phyloP scores from a whole-genome alignment of 2,797 vertebrate species.

The Enteromius radiatus region DNA sequence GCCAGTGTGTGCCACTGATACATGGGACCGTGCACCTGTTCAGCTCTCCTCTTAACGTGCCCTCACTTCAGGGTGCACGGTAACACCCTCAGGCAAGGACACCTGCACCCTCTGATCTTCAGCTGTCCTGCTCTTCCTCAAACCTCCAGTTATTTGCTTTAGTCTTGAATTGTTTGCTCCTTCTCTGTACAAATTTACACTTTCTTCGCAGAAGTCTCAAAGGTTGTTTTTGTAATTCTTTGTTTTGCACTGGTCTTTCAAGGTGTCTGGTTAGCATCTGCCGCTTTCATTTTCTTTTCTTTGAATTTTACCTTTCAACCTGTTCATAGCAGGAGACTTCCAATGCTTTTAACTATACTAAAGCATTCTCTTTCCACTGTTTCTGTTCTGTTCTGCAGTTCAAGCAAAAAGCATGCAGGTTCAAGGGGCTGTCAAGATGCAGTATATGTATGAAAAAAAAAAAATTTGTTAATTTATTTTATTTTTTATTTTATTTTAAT shows the following conservation, averaged over 20 bases:
- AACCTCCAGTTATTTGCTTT: not conserved
- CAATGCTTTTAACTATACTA: conserved; percentile 13
- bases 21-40: conserved; percentile 57
- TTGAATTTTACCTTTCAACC: conserved; percentile 28
- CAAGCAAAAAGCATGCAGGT: not conserved
- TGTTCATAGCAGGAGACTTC: conserved; percentile 24
- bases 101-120: conserved; percentile 38
- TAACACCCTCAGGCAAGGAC: conserved; percentile 43
- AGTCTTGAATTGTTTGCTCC: conserved; percentile 8
- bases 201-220: conserved; percentile 11
- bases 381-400: conserved; percentile 10
- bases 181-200: not conserved
- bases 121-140: conserved; percentile 9
- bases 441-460: not conserved
- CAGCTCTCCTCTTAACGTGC: conserved; percentile 31
- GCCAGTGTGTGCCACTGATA: conserved; percentile 54
- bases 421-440: not conserved
- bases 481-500: too few species aligned
- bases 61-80: conserved; percentile 4
- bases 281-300: conserved; percentile 20
- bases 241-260: conserved; percentile 23
- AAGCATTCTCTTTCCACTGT: not conserved
- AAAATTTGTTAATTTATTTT: too few species aligned
- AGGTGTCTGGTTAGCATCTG: conserved; percentile 12
- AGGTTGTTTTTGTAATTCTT: conserved; percentile 23